These are phyloP conservation scores for Pterocles orientalis DNA, from an alignment of 2,113 vertebrate genomes.

Conservation along the genomic window DNA sequence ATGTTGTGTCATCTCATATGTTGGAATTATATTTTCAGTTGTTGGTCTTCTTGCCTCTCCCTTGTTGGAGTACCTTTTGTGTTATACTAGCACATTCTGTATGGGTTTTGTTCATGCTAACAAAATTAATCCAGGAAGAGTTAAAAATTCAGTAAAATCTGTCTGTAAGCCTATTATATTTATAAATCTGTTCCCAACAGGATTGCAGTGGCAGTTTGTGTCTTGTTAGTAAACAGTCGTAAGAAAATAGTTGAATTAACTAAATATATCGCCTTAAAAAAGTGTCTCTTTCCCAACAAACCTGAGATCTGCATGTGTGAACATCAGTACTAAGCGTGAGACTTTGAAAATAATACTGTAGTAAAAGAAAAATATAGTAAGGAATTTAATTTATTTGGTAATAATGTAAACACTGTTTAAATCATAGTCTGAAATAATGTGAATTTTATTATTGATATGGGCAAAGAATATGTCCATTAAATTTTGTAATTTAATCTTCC, in stretches of 20 bases:
- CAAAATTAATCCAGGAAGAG: constrained; percentile 14
- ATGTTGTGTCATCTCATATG: not conserved
- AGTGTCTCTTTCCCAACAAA: not conserved
- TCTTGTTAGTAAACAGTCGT: constrained; percentile 33
- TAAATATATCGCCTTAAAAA: not conserved
- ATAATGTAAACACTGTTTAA: constrained; percentile 4
- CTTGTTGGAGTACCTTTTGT: constrained; percentile 7
- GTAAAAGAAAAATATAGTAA: constrained; percentile 14
- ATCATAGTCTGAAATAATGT: not conserved
- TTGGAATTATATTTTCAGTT: not conserved
- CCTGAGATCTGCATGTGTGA: not conserved
- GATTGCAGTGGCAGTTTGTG: constrained; percentile 25
- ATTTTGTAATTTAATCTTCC: constrained; percentile 7
- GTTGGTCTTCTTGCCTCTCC: not conserved
- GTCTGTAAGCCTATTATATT: not conserved
- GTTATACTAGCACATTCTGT: not conserved
- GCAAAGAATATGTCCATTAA: not conserved
- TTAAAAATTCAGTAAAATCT: constrained; percentile 44
- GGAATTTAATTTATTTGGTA: not conserved
- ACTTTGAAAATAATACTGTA: not conserved
- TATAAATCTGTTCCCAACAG: constrained; percentile 21
- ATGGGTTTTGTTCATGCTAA: constrained; percentile 1
- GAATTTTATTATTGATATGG: not conserved
- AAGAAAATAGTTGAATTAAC: constrained; percentile 45
- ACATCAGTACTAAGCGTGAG: not conserved